phyloP scores from a whole-genome alignment of 2,888 invertebrate species.

The Apomyelois bistriatella region DNA sequence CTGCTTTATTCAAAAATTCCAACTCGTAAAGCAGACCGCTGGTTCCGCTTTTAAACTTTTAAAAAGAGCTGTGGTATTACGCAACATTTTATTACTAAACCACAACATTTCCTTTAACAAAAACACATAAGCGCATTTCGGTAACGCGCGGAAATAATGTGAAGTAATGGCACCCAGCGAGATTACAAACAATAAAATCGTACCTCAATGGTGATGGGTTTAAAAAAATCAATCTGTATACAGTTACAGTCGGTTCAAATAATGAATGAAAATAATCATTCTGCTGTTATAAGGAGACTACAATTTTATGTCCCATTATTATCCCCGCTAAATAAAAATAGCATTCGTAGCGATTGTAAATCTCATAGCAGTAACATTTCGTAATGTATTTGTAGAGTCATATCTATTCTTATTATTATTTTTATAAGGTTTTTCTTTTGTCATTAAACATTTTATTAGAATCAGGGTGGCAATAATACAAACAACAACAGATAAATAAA shows the following conservation, averaged over 20 bases:
- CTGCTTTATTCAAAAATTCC: conserved; percentile 45
- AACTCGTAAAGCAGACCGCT: conserved; percentile 53
- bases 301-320: too few species aligned
- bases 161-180: conserved; percentile 55
- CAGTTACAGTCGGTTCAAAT: conserved; percentile 56
- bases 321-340: not conserved
- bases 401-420: too few species aligned
- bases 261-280: conserved; percentile 40
- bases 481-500: too few species aligned
- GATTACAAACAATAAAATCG: conserved; percentile 66
- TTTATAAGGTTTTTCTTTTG: too few species aligned
- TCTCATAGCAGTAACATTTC: not conserved
- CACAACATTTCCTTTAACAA: conserved; percentile 54
- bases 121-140: conserved; percentile 59
- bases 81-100: conserved; percentile 49
- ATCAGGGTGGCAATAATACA: too few species aligned
- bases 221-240: conserved; percentile 68
- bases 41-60: conserved; percentile 46
- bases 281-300: not conserved
- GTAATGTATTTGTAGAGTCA: not conserved
- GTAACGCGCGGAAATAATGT: conserved; percentile 63
- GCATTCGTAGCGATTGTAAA: not conserved
- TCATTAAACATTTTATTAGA: too few species aligned
- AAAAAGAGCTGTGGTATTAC: conserved; percentile 44
- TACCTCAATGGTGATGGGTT: conserved; percentile 62